Evolutionary conservation across 2,797 vertebrate genomes (phyloP), one percentile per base, ranked within the genome.

Genomic region (Antrozous pallidus): DNA sequence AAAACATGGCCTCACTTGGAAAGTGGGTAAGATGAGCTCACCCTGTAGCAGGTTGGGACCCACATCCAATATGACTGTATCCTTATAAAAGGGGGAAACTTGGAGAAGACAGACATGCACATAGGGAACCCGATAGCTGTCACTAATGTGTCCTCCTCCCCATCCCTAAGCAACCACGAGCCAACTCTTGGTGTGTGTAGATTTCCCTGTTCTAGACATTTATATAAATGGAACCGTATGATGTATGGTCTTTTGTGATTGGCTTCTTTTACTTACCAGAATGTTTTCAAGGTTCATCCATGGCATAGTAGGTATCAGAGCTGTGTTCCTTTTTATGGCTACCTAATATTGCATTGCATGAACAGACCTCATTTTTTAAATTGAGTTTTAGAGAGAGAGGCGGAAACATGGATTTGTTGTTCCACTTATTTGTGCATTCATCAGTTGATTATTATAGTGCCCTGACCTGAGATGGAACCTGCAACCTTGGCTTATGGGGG

Each of bases 301-400:
- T 8, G 36, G 33, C 5, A 17, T 11, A 6, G 31, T 5, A 6
- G 4, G 11, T 8, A 1, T 8, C n/a, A 14, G 5, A 4, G 3
- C 20, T 28, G 6, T 26, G 8, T 47, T 47, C 73, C 51, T 47
- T 58, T 22, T 31, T 38, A 6, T 9, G 71, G 40, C 82, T n/a
- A 31, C 13, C 6, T 63, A 5, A 0, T 14, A 28, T 42, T 33
- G 16, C 28, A 0, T 16, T 33, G 45, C 67, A 20, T 33, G 31
- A 17, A 2, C 3, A 40, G 12, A 24, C 65, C 3, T 63, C 36
- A 1, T 28, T 24, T 33, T 65, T 33, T 17, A n/a, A n/a, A 65
- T 17, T 65, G 31, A 17, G 14, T 65, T 33, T 58, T 28, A 58
- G 56, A 58, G 58, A 31, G 58, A 24, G 61, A 16, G 16, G 8